Percentiles rank a stretch among this genome's conserved stretches.
phyloP scores from a whole-genome alignment of 2,797 vertebrate species.

The Alosa sapidissima region DNA sequence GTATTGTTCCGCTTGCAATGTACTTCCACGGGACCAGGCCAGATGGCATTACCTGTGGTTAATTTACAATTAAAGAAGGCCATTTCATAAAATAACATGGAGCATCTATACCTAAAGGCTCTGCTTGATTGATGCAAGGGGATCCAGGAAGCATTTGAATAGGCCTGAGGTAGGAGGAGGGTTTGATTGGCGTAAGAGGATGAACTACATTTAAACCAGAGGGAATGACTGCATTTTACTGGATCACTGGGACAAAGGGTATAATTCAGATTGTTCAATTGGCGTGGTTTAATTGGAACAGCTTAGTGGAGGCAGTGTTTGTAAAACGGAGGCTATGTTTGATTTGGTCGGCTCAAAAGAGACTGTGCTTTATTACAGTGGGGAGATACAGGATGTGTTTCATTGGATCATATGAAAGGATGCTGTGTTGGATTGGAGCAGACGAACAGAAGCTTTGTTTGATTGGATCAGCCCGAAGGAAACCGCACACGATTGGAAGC shows the following conservation, averaged over 20 bases:
- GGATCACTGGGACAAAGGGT: not conserved
- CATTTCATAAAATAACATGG: not conserved
- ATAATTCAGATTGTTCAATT: slow-evolving; percentile 12
- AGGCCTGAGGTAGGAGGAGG: not conserved
- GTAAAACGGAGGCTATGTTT: slow-evolving; percentile 2
- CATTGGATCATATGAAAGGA: not conserved
- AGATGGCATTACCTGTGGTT: not conserved
- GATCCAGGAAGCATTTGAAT: not conserved
- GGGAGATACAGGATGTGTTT: slow-evolving; percentile 5
- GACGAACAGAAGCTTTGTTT: slow-evolving; percentile 45
- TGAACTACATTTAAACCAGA: slow-evolving; percentile 17
- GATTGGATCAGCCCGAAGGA: slow-evolving; percentile 38
- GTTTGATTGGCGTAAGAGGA: not conserved
- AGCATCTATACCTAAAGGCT: not conserved
- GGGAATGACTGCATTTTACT: not conserved
- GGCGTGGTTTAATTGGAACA: slow-evolving; percentile 15
- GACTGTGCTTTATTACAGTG: not conserved
- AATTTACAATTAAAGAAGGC: not conserved
- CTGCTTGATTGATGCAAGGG: not conserved
- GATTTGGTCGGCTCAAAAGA: not conserved
- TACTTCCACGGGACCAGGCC: not conserved
- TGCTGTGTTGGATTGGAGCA: not conserved
- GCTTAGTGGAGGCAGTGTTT: slow-evolving; percentile 2
- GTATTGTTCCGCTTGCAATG: not conserved
- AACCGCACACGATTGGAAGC: slow-evolving; percentile 62